phyloP scores from a whole-genome alignment of 2,797 vertebrate species.

The Streptopelia turtur region DNA sequence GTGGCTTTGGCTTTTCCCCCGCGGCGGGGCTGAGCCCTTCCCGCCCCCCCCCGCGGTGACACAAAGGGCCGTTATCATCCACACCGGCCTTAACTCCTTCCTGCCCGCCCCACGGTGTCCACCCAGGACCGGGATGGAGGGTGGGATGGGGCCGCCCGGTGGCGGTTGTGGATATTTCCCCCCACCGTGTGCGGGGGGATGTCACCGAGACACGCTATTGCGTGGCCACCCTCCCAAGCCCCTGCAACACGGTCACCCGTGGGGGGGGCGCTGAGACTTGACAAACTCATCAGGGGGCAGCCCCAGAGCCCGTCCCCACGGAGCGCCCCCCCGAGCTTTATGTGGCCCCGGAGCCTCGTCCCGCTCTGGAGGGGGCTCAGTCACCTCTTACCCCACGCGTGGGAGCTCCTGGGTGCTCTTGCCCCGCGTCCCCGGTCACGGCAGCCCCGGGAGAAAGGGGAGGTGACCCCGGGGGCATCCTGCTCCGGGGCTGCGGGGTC shows the following conservation, averaged over 20 bases:
- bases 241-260: no score
- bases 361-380: accelerated
- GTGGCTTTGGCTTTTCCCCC: background rate
- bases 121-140: background rate
- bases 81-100: conserved; percentile 61
- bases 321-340: background rate
- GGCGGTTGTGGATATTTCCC: background rate
- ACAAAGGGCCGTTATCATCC: conserved; percentile 57
- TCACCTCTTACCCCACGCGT: background rate
- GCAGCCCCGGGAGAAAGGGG: accelerated
- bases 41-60: conserved; percentile 32
- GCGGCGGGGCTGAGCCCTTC: conserved; percentile 21
- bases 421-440: no score
- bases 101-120: background rate
- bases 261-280: no score
- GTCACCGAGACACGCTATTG: no score
- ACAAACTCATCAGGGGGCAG: background rate
- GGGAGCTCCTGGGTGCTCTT: background rate
- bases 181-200: background rate
- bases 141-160: background rate
- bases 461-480: accelerated
- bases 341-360: background rate
- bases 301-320: no score
- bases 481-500: background rate
- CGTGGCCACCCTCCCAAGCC: no score